phyloP scores from a whole-genome alignment of 1,140 invertebrate species.

The Drosophila gunungcola region DNA sequence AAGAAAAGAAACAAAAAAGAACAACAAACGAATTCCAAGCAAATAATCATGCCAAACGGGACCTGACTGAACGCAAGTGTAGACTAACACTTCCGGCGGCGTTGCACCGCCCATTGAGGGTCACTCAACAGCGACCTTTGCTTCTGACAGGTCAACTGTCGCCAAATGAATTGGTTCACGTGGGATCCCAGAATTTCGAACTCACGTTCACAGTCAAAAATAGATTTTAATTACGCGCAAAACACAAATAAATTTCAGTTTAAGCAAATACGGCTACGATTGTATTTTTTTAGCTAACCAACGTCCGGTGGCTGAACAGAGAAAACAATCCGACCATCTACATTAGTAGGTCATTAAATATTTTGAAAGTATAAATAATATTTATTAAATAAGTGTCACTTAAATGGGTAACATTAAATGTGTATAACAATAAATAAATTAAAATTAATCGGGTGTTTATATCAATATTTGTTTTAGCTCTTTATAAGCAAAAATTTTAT shows the following conservation, averaged over 20 bases:
- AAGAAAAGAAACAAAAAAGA: slow-evolving; percentile 9
- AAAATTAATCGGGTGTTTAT: too few relatives aligned
- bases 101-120: slow-evolving; percentile 57
- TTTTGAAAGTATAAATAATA: not conserved
- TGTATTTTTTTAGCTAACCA: slow-evolving; percentile 22
- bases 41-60: slow-evolving; percentile 52
- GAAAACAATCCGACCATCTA: not conserved
- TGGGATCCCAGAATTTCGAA: slow-evolving; percentile 35
- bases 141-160: slow-evolving; percentile 45
- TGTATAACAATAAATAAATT: too few relatives aligned
- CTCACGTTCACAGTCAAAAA: slow-evolving; percentile 35
- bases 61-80: slow-evolving; percentile 19
- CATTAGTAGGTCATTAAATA: not conserved
- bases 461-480: too few relatives aligned
- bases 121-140: slow-evolving; percentile 62
- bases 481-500: too few relatives aligned
- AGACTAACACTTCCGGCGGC: slow-evolving; percentile 63
- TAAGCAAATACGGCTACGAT: slow-evolving; percentile 46
- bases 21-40: slow-evolving; percentile 37
- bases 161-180: slow-evolving; percentile 35
- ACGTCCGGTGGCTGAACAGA: slow-evolving; percentile 35
- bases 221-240: slow-evolving; percentile 54
- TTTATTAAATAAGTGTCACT: too few relatives aligned
- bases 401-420: too few relatives aligned
- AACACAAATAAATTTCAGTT: slow-evolving; percentile 49